Percentiles rank a stretch among this genome's conserved stretches.
phyloP scores from a whole-genome alignment of 2,113 vertebrate species.

The Rostratula benghalensis region DNA sequence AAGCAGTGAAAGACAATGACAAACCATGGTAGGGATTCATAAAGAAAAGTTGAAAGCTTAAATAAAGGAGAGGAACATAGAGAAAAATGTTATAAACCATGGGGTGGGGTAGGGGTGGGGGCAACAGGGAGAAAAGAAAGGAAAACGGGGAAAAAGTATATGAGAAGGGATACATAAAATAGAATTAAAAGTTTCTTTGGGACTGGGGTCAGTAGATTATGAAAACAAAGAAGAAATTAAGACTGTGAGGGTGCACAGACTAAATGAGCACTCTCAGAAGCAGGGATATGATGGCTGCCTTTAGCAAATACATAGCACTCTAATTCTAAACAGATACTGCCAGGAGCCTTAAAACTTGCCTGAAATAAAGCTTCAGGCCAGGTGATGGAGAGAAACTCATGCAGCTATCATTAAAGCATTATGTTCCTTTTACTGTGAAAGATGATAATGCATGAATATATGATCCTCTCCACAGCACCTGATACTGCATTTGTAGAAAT shows the following conservation, averaged over 20 bases:
- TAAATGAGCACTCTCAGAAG: not conserved
- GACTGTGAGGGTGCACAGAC: fast-evolving
- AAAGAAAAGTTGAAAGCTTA: not conserved
- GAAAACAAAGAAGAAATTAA: not conserved
- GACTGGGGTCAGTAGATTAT: not conserved
- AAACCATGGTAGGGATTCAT: not conserved
- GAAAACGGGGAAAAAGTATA: not conserved
- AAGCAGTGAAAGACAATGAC: not conserved
- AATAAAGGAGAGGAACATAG: not conserved
- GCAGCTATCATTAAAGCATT: not conserved
- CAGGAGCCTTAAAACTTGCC: not conserved
- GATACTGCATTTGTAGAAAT: not conserved
- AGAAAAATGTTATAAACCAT: not conserved
- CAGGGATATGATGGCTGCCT: fast-evolving
- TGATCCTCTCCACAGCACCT: not conserved
- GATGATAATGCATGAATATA: not conserved
- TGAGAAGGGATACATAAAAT: not conserved
- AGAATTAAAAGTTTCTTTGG: not conserved
- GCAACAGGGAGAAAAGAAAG: not conserved
- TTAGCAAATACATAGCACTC: not conserved
- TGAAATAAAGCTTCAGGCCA: not conserved
- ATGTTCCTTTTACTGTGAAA: not conserved
- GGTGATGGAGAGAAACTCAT: not conserved
- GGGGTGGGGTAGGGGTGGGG: fast-evolving
- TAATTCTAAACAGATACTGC: not conserved